phyloP scores from a whole-genome alignment of 1,140 invertebrate species.

The Drosophila fuyamai region DNA sequence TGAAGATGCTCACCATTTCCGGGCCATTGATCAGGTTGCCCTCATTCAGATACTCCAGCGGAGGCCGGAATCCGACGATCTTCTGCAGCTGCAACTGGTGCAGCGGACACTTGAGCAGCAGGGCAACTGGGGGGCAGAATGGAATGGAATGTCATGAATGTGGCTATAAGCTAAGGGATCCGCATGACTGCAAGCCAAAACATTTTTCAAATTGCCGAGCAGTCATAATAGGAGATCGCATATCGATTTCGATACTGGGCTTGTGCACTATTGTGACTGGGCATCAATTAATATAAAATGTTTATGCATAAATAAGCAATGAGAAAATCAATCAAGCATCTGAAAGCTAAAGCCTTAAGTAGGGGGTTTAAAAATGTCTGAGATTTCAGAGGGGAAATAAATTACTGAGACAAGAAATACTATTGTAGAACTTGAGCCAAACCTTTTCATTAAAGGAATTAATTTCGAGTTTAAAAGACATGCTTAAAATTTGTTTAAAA shows the following conservation, averaged over 20 bases:
- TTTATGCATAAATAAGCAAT: constrained; percentile 62
- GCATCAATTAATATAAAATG: constrained; percentile 58
- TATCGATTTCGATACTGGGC: constrained; percentile 51
- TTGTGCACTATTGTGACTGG: constrained; percentile 14
- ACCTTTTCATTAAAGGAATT: too few relatives aligned
- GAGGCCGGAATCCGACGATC: constrained; percentile 81
- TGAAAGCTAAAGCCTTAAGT: not conserved
- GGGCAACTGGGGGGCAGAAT: constrained; percentile 38
- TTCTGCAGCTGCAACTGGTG: constrained; percentile 83
- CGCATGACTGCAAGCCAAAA: constrained; percentile 59
- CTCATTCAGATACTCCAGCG: constrained; percentile 63
- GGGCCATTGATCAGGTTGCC: constrained; percentile 70
- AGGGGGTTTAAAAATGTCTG: not conserved
- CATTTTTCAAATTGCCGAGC: constrained; percentile 56
- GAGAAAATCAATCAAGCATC: constrained; percentile 45
- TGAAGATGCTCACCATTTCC: constrained; percentile 46
- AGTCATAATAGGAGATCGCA: constrained; percentile 23
- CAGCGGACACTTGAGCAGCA: constrained; percentile 79
- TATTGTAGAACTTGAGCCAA: not conserved
- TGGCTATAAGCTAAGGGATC: constrained; percentile 16
- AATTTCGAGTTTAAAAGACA: too few relatives aligned
- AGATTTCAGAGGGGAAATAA: not conserved
- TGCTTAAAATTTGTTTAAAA: too few relatives aligned
- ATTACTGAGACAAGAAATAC: not conserved
- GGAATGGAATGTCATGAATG: constrained; percentile 28